Evolutionary conservation across 2,888 invertebrate species (phyloP), one percentile per base, ranked within the genome.

Genomic region (Mythimna albipuncta): DNA sequence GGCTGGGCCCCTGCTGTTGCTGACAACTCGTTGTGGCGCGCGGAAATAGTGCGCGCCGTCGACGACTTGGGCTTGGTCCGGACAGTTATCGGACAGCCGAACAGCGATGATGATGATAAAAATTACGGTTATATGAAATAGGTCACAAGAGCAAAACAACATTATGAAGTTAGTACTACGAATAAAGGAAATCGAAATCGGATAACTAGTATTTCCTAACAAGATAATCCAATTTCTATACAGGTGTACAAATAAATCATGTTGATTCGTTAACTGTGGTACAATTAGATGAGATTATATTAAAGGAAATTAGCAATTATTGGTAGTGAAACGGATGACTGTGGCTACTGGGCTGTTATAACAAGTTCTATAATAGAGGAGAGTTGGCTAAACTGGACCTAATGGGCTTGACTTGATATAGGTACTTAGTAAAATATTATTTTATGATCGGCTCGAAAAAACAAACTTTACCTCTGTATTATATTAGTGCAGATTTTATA

Each of bases 291-390:
- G 87, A 86, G 86, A 85, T 90, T 87, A 84, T 88, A 87, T 85
- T 84, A 75, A 85, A 88, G 87, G 87, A 89, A 89, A 90, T 88
- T 85, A 88, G 71, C 85, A 87, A 88, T 90, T 89, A 90, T 89
- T 85, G 80, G 77, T 78, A 85, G 81, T 87, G 85, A 88, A 88
- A 85, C 84, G 83, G 84, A 79, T 82, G 82, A 85, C 81, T 85
- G 83, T 79, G 76, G 85, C 86, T 87, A 85, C 78, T 55, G 85
- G 83, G 83, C 86, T 85, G 87, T 87, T 88, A 32, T 63, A 79
- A 82, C 84, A 68, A 74, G 85, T 79, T 84, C 59, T 61, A 79
- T 77, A 75, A 59, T 61, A 61, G 41, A 21, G 61, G 61, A 61
- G 21, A 61, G 7, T 41, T 2, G 41, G 21, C 13, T 41, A 41